Evolutionary conservation across 2,113 vertebrate species (phyloP), one percentile per base, ranked within the genome.

Genomic region (Clarias magur): DNA sequence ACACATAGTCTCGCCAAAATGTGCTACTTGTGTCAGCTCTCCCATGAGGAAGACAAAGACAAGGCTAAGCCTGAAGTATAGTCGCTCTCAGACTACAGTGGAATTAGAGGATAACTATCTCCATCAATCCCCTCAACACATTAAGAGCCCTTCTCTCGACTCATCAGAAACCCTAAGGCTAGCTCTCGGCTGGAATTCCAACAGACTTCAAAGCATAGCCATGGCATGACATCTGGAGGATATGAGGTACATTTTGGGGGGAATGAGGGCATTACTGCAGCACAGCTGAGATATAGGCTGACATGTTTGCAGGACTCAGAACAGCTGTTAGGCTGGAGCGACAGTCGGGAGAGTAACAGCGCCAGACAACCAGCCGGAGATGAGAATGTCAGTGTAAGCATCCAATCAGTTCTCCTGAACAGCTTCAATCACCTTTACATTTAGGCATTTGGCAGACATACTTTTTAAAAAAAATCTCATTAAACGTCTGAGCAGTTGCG

Each of bases 271-370:
- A 88, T 92, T 91, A 91, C 87, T 87, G 82, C 82, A 13, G 80
- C 56, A 25, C 89, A 92, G 91, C 89, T 90, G 88, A 91, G 76
- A 81, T 60, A 21, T 79, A 27, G 42, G 23, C 56, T 85, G 88
- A 82, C 68, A 76, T 38, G 42, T 57, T 48, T 19, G 79, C 85
- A 54, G 15, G 78, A 70, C 75, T 53, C 42, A 65, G 21, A 86
- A 80, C 91, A 89, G 89, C 88, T 91, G 90, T 34, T 30, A 48
- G 38, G 25, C 65, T 67, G 75, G 21, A 85, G 85, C 60, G 48
- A 81, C 84, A 57, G 86, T 72, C 54, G 19, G 63, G 34, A n/a
- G 21, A 17, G 23, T n/a, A 25, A 54, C 62, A 65, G 75, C 23
- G 3, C 38, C 30, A 60, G 72, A 78, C 54, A 87, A 70, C 56